Evolutionary conservation across 2,113 vertebrate genomes (phyloP).

Genomic region (Apistogramma diplotaenia): DNA sequence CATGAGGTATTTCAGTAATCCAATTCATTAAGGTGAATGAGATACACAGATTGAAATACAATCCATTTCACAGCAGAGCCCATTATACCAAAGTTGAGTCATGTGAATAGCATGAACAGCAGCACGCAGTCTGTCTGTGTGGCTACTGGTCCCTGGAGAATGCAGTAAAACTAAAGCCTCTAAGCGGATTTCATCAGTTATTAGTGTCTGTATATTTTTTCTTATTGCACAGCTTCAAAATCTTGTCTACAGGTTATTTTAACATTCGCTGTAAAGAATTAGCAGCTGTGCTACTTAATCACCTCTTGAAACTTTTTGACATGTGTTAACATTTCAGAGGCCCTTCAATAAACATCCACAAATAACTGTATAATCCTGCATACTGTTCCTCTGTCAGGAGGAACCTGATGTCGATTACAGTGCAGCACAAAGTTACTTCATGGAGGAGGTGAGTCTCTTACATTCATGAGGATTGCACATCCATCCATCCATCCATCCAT

Average conservation of each 20-base stretch:
- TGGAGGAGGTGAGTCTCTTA: neutral
- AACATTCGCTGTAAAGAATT: neutral
- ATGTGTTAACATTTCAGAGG: neutral
- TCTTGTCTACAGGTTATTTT: neutral
- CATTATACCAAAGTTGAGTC: constrained; percentile 57
- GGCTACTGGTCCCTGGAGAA: constrained; percentile 15
- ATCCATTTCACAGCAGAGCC: constrained; percentile 38
- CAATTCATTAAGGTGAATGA: constrained; percentile 32
- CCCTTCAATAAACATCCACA: neutral
- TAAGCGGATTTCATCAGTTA: neutral
- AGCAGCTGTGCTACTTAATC: neutral
- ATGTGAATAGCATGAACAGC: constrained; percentile 55
- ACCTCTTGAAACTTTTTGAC: neutral
- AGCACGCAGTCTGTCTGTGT: constrained; percentile 17
- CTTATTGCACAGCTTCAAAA: neutral
- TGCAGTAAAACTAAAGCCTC: constrained; percentile 11
- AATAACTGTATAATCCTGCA: neutral
- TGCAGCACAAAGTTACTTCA: neutral
- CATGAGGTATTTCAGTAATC: constrained; percentile 47
- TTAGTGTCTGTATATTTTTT: neutral
- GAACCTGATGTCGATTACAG: neutral
- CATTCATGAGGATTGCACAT: neutral
- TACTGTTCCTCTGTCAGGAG: neutral
- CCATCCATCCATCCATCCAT: neutral
- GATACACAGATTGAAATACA: constrained; percentile 48